phyloP scores from a whole-genome alignment of 2,797 vertebrate species.

The Salmo trutta region DNA sequence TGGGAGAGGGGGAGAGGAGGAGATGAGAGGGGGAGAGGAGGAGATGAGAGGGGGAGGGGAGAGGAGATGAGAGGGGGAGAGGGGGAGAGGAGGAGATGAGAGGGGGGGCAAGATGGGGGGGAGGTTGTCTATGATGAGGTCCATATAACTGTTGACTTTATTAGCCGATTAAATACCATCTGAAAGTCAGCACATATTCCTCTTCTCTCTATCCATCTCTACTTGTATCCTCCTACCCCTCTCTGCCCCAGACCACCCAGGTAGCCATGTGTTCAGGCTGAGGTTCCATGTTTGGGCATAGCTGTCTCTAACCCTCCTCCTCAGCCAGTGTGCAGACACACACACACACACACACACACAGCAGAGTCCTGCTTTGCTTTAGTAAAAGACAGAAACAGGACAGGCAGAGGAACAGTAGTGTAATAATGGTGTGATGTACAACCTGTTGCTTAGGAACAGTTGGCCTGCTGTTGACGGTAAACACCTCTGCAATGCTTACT shows the following conservation, averaged over 20 bases:
- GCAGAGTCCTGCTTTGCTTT: background rate
- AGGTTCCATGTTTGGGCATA: slow-evolving; percentile 54
- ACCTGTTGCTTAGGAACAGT: background rate
- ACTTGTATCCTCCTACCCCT: too few species aligned
- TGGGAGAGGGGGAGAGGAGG: background rate
- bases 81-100: too few species aligned
- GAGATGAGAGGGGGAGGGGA: too few species aligned
- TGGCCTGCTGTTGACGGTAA: background rate
- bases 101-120: too few species aligned
- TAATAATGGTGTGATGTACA: background rate
- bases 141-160: too few species aligned
- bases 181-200: too few species aligned
- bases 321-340: background rate
- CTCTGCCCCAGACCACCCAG: background rate
- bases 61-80: too few species aligned
- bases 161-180: too few species aligned
- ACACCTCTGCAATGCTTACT: background rate
- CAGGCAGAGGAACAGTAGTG: background rate
- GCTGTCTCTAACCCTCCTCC: background rate
- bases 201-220: too few species aligned
- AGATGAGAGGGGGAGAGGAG: background rate
- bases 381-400: background rate
- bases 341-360: background rate
- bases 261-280: background rate
- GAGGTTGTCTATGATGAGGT: too few species aligned